phyloP scores from a whole-genome alignment of 2,888 invertebrate species.

The Allygus modestus region DNA sequence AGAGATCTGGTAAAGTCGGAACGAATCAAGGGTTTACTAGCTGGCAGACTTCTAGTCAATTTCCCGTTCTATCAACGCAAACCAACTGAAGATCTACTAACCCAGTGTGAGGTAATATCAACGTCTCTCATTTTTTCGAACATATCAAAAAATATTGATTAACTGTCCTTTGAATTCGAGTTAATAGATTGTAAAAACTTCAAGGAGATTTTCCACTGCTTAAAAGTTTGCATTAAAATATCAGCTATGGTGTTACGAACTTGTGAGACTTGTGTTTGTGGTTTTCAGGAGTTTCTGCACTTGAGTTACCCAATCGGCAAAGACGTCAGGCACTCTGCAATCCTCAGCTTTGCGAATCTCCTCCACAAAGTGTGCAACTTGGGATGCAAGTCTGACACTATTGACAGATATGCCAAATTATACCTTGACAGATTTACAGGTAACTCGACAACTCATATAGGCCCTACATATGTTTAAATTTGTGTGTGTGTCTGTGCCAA shows the following conservation, averaged over 20 bases:
- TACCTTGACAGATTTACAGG: constrained; percentile 85
- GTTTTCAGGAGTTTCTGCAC: constrained; percentile 69
- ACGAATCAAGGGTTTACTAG: constrained; percentile 81
- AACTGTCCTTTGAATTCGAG: no score
- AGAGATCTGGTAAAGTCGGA: constrained; percentile 80
- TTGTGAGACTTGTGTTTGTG: no score
- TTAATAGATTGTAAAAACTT: no score
- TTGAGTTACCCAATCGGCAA: constrained; percentile 23
- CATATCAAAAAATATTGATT: not conserved
- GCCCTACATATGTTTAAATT: no score
- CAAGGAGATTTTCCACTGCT: no score
- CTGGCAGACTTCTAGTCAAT: constrained; percentile 82
- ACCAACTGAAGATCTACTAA: constrained; percentile 74
- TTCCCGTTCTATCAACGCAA: constrained; percentile 85
- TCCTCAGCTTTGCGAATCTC: constrained; percentile 83
- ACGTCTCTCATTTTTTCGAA: constrained; percentile 59
- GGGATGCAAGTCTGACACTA: constrained; percentile 80
- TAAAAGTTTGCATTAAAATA: no score
- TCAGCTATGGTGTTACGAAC: no score
- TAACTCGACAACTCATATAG: no score
- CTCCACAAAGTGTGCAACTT: constrained; percentile 80
- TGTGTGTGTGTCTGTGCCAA: no score
- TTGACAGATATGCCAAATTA: constrained; percentile 84
- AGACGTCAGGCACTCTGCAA: constrained; percentile 82
- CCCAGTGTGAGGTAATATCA: constrained; percentile 70